These are phyloP conservation scores for Rhinichthys klamathensis DNA, from an alignment of 2,113 vertebrate species.

Conservation along the genomic window DNA sequence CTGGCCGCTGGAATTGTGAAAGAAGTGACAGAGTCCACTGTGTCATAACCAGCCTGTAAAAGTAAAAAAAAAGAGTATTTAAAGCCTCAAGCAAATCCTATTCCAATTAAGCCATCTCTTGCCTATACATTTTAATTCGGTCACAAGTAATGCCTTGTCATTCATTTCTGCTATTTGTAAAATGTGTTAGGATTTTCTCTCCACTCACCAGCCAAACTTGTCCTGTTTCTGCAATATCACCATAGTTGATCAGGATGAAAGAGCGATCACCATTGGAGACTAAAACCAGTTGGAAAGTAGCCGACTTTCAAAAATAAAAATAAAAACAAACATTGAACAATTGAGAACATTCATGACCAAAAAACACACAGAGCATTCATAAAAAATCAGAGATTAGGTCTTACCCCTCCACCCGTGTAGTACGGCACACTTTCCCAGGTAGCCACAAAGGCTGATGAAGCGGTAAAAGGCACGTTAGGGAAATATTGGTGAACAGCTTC, in stretches of 20 bases:
- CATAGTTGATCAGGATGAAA: neutral
- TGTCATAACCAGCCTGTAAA: neutral
- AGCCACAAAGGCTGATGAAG: neutral
- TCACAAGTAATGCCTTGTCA: too few species aligned
- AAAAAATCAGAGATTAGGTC: neutral
- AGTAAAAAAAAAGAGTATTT: neutral
- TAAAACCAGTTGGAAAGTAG: neutral
- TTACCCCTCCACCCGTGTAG: neutral
- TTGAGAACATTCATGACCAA: neutral
- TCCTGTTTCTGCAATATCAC: too few species aligned
- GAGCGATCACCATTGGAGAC: neutral
- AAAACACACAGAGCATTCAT: neutral
- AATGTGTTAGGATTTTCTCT: too few species aligned
- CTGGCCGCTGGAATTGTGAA: neutral
- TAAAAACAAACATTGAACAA: neutral
- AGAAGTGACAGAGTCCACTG: too few species aligned
- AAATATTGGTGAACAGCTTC: neutral
- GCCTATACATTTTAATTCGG: neutral
- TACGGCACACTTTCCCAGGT: neutral
- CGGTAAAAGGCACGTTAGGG: neutral
- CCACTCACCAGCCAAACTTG: too few species aligned
- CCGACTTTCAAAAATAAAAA: neutral
- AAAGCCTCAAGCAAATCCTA: neutral
- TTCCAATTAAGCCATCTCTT: neutral
- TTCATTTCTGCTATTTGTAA: too few species aligned